Evolutionary conservation across 2,113 vertebrate species (phyloP).

Genomic region (Cacatua alba): DNA sequence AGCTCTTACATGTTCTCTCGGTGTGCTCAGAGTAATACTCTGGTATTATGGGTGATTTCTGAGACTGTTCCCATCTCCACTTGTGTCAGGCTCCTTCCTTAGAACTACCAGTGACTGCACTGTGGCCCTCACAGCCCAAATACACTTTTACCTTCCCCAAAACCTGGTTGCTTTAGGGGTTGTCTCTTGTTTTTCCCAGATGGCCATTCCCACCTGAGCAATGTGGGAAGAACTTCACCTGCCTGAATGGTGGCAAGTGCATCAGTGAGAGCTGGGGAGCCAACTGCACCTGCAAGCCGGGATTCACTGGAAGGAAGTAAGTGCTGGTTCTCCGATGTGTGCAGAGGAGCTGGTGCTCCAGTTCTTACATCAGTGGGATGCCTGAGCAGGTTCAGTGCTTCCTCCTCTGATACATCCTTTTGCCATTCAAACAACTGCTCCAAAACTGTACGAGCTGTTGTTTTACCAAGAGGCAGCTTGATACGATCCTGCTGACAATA

Average conservation of each 20-base stretch:
- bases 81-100: background rate
- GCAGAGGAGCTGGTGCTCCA: fast-evolving
- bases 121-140: fast-evolving
- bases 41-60: background rate
- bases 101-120: background rate
- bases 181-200: conserved; percentile 64
- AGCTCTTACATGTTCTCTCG: background rate
- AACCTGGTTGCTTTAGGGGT: background rate
- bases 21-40: background rate
- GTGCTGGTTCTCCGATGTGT: background rate
- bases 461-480: background rate
- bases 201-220: conserved; percentile 80
- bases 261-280: conserved; percentile 75
- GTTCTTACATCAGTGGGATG: fast-evolving
- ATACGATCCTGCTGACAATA: background rate
- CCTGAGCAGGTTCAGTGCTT: background rate
- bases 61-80: background rate
- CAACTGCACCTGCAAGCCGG: conserved; percentile 90
- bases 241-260: conserved; percentile 81
- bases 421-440: background rate
- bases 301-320: conserved; percentile 85
- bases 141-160: background rate
- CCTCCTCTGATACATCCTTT: background rate
- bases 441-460: background rate
- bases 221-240: conserved; percentile 82